Conservation (phyloP, 2,113 vertebrate species). For the Eulemur macaco region DNA sequence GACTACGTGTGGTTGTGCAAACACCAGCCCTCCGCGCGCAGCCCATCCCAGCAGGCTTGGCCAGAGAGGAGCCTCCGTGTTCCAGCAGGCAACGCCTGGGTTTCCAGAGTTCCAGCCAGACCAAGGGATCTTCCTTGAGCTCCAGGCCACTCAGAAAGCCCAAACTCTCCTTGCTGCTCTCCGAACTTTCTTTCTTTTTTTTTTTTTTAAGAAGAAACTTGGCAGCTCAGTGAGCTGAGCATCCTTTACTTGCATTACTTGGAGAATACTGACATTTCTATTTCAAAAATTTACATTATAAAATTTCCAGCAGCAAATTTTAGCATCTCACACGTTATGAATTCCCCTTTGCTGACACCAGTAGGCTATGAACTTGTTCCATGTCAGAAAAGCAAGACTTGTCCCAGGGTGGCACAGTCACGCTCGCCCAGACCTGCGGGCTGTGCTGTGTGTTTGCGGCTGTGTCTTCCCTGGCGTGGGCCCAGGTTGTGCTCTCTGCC, state of each 20-base stretch:
- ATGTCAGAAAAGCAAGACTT: not conserved
- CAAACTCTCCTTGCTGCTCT: not conserved
- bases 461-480: constrained; percentile 83
- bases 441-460: constrained; percentile 75
- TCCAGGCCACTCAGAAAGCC: not conserved
- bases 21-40: too few species aligned
- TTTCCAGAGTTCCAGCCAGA: not conserved
- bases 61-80: not conserved
- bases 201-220: not conserved
- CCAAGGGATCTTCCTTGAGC: rapidly evolving
- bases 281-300: constrained; percentile 31
- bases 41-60: not conserved
- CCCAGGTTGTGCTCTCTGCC: constrained; percentile 86
- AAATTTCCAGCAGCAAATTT: constrained; percentile 27
- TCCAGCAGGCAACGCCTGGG: rapidly evolving
- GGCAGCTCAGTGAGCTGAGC: not conserved
- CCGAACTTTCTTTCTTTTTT: not conserved
- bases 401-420: not conserved
- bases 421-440: rapidly evolving
- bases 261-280: constrained; percentile 67
- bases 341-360: not conserved
- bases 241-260: not conserved
- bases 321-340: not conserved
- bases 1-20: rapidly evolving
- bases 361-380: not conserved